Percentiles rank a stretch among this genome's conserved stretches.
Evolutionary conservation across 2,113 vertebrate genomes (phyloP).

Genomic region (Opisthocomus hoazin): DNA sequence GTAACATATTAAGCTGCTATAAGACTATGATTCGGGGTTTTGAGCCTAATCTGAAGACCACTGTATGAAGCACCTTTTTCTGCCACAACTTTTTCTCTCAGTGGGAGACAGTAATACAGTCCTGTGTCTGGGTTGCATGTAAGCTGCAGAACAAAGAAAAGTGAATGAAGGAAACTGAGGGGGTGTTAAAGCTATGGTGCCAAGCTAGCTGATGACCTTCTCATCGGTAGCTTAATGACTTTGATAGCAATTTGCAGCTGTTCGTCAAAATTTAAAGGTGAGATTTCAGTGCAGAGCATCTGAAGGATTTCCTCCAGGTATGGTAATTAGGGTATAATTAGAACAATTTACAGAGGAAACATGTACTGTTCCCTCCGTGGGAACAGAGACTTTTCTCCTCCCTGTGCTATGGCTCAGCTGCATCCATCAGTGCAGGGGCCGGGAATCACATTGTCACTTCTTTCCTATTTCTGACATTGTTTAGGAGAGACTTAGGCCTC

Average conservation of each 20-base stretch:
- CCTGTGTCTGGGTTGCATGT: neutral
- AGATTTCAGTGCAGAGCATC: neutral
- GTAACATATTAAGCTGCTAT: neutral
- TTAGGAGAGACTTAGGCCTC: neutral
- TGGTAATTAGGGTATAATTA: constrained; percentile 27
- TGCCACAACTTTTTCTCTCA: neutral
- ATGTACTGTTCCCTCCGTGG: neutral
- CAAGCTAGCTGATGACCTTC: neutral
- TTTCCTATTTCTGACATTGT: neutral
- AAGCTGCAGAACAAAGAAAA: neutral
- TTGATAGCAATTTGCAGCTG: neutral
- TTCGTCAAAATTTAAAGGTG: neutral
- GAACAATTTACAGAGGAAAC: neutral
- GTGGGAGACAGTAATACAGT: neutral
- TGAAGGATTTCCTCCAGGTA: constrained; percentile 24
- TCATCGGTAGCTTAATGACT: neutral
- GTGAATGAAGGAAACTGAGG: neutral
- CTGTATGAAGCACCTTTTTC: neutral
- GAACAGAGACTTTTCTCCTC: neutral
- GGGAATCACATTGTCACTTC: neutral
- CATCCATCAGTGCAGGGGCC: neutral
- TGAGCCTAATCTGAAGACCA: neutral
- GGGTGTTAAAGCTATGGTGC: neutral
- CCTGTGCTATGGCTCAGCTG: neutral
- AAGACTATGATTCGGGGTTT: neutral